Conservation (phyloP, 2,797 vertebrate genomes). For the Valencia hispanica region DNA sequence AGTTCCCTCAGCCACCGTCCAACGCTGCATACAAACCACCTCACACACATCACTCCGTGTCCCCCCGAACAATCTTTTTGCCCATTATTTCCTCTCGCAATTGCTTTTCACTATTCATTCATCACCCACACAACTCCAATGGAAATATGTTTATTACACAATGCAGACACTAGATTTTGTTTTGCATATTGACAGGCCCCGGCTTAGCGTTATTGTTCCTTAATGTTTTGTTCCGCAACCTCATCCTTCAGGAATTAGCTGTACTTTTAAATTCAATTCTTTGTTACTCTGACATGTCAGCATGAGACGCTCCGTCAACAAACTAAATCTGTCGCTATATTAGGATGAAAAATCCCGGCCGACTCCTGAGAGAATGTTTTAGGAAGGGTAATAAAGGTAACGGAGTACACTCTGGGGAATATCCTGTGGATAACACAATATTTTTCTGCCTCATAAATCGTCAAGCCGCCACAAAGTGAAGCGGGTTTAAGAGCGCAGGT, state of each 20-base stretch:
- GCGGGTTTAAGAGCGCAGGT: constrained; percentile 15
- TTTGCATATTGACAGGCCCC: constrained; percentile 52
- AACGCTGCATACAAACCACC: constrained; percentile 36
- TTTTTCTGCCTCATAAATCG: constrained; percentile 47
- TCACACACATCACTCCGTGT: constrained; percentile 17
- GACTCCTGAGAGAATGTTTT: constrained; percentile 36
- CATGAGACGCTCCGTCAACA: background rate
- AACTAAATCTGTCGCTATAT: constrained; percentile 29
- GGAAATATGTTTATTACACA: constrained; percentile 30
- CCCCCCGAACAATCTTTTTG: constrained; percentile 40
- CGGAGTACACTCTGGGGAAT: constrained; percentile 38
- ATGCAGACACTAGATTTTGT: constrained; percentile 9
- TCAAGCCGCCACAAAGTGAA: constrained; percentile 2
- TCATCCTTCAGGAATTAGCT: constrained; percentile 17
- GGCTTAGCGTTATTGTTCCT: background rate
- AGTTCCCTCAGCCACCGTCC: constrained; percentile 50
- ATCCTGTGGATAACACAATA: constrained; percentile 29
- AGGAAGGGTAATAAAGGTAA: constrained; percentile 50
- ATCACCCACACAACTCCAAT: constrained; percentile 24
- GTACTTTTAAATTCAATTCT: constrained; percentile 3
- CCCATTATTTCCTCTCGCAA: constrained; percentile 33
- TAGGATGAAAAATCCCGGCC: constrained; percentile 32
- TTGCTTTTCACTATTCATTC: constrained; percentile 44
- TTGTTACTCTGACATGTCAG: background rate
- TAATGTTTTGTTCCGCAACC: constrained; percentile 12